phyloP scores from a whole-genome alignment of 2,113 vertebrate species.

The Potamarius usumacintae region DNA sequence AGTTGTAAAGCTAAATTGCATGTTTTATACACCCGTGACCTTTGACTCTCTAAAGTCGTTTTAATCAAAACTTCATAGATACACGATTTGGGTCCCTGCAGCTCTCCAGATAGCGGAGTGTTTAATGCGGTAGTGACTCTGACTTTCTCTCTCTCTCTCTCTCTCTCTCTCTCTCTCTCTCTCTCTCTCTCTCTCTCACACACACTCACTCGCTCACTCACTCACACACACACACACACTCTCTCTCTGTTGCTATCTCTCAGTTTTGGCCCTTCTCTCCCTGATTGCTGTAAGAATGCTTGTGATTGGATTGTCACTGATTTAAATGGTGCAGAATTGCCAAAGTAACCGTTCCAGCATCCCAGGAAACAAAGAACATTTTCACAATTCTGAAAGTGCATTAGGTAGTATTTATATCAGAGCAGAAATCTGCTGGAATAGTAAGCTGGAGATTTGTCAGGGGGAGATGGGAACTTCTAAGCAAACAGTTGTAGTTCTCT shows the following conservation, averaged over 20 bases:
- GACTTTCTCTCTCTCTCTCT: constrained; percentile 36
- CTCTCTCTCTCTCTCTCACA: constrained; percentile 31
- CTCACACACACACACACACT: background rate
- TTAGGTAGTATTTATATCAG: constrained; percentile 42
- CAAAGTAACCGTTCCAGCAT: constrained; percentile 37
- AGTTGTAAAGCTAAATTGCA: constrained; percentile 51
- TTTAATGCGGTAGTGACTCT: constrained; percentile 50
- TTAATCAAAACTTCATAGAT: constrained; percentile 71
- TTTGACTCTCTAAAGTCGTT: constrained; percentile 66
- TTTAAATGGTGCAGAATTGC: constrained; percentile 55
- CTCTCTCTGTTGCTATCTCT: constrained; percentile 35
- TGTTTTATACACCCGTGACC: constrained; percentile 54
- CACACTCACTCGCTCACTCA: no score
- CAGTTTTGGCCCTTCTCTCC: constrained; percentile 39
- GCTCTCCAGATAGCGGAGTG: constrained; percentile 54
- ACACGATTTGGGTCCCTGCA: constrained; percentile 63
- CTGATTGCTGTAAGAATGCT: constrained; percentile 56
- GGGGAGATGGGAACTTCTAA: background rate
- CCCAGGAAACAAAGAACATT: constrained; percentile 47
- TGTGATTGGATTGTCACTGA: constrained; percentile 61
- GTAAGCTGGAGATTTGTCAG: background rate
- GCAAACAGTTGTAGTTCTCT: background rate
- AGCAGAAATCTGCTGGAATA: constrained; percentile 21
- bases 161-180: no score
- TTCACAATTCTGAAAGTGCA: constrained; percentile 44